A percentile compares a stretch with the other conserved stretches of the same genome.
Conservation (phyloP, 2,888 invertebrate species). For the Cerastis leucographa region DNA sequence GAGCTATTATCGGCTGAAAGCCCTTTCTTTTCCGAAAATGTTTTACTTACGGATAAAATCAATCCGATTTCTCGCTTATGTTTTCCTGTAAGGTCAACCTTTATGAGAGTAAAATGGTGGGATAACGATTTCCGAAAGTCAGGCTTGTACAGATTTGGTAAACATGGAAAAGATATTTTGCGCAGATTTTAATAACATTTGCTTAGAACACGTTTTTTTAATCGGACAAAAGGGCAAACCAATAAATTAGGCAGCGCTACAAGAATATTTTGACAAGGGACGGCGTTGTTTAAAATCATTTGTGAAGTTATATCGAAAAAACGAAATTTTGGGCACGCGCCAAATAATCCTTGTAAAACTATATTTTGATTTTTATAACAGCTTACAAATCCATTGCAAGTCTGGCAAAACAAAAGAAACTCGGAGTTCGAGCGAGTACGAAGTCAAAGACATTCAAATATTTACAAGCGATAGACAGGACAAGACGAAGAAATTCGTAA, state of each 20-base stretch:
- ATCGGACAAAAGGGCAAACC: no score
- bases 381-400: not conserved
- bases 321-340: not conserved
- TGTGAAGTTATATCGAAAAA: not conserved
- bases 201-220: not conserved
- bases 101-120: slow-evolving; percentile 2
- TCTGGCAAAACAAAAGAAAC: not conserved
- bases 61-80: not conserved
- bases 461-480: no score
- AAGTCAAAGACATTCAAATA: no score
- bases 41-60: not conserved
- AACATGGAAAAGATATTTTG: slow-evolving; percentile 3
- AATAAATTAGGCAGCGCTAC: not conserved
- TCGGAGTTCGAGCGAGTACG: not conserved
- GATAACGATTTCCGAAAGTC: slow-evolving; percentile 11
- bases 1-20: not conserved
- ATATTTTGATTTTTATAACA: not conserved
- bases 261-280: not conserved
- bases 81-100: slow-evolving; percentile 10
- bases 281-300: not conserved
- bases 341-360: not conserved
- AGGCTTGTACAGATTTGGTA: slow-evolving; percentile 12
- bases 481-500: no score
- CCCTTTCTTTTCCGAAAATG: not conserved
- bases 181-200: not conserved